Conservation (phyloP, 2,888 invertebrate species). For the Slavum lentiscoides region DNA sequence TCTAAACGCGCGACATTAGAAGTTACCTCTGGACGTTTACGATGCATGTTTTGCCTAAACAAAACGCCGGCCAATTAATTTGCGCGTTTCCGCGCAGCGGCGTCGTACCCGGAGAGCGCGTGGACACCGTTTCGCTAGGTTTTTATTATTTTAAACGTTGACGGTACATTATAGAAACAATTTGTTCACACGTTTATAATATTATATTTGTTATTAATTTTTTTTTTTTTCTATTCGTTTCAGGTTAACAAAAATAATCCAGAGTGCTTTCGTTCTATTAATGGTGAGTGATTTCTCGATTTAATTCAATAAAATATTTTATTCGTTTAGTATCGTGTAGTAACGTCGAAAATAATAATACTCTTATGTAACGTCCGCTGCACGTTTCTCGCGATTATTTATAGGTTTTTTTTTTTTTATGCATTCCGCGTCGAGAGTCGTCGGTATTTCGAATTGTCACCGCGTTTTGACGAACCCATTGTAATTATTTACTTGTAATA, state of each 20-base stretch:
- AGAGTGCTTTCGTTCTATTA: slow-evolving; percentile 52
- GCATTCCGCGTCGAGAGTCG: too few species aligned
- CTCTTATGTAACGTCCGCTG: too few species aligned
- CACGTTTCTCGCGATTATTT: too few species aligned
- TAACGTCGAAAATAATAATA: too few species aligned
- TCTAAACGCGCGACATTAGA: slow-evolving; percentile 2
- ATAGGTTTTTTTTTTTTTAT: too few species aligned
- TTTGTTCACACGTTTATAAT: background rate
- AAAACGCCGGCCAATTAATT: slow-evolving; percentile 44
- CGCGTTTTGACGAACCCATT: too few species aligned
- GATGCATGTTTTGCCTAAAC: slow-evolving; percentile 51
- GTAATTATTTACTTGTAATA: background rate
- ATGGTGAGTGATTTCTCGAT: slow-evolving; percentile 29
- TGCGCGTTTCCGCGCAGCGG: too few species aligned
- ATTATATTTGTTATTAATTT: background rate
- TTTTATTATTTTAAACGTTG: too few species aligned
- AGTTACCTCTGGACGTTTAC: slow-evolving; percentile 17
- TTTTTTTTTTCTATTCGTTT: slow-evolving; percentile 4
- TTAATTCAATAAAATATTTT: background rate
- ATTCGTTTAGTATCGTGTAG: background rate
- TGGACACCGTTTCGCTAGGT: too few species aligned
- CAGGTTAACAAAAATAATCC: slow-evolving; percentile 52
- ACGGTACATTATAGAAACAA: background rate
- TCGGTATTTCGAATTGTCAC: too few species aligned
- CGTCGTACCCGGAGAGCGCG: too few species aligned